Percentiles rank a stretch among this genome's conserved stretches.
These are phyloP conservation scores for Hypotaenidia philippensis DNA, from an alignment of 2,797 vertebrate genomes.

Conservation along the genomic window DNA sequence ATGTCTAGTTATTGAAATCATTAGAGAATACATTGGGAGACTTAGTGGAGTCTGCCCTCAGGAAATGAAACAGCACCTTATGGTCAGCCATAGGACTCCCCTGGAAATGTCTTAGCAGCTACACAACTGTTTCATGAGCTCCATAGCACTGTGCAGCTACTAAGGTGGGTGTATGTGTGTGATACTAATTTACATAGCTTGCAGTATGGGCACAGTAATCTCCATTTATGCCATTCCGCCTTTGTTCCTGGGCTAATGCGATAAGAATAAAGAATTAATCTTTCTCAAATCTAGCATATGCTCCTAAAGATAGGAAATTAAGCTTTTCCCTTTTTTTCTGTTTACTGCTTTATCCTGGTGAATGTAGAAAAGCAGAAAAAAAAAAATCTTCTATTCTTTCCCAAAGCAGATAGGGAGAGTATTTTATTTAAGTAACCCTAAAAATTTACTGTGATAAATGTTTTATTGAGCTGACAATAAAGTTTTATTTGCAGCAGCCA, in stretches of 20 bases:
- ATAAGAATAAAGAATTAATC: not conserved
- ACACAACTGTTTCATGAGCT: not conserved
- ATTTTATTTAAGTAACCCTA: not conserved
- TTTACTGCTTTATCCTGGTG: not conserved
- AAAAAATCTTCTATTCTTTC: not conserved
- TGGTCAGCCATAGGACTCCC: not conserved
- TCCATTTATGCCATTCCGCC: not conserved
- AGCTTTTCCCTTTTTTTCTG: not conserved
- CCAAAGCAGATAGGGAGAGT: not conserved
- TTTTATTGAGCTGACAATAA: not conserved
- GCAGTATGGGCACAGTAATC: not conserved
- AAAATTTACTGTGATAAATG: not conserved
- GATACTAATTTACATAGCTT: rapidly evolving
- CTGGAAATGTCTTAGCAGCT: not conserved
- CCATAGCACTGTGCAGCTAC: too few relatives aligned
- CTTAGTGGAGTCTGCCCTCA: not conserved
- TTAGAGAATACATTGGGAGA: not conserved
- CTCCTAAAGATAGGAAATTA: not conserved
- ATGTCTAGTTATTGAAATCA: not conserved
- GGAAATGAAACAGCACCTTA: not conserved
- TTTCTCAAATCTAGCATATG: not conserved
- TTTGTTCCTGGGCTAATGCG: not conserved
- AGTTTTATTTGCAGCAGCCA: not conserved
- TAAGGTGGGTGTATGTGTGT: rapidly evolving
- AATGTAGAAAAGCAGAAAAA: not conserved